These are phyloP conservation scores for Keiferia lycopersicella DNA, from an alignment of 2,888 invertebrate species.

Conservation along the genomic window DNA sequence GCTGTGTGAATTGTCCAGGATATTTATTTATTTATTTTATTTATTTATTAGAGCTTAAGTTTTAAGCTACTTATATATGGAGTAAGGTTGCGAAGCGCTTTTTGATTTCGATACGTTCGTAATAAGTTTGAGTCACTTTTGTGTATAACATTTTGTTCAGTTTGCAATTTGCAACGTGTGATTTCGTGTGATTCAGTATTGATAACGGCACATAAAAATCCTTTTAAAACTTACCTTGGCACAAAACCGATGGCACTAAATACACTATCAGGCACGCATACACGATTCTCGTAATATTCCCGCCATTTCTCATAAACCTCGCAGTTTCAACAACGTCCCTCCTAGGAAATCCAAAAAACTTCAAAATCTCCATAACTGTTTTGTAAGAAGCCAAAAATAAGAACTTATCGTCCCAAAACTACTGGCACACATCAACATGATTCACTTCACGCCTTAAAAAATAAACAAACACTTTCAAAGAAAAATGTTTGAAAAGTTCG, in stretches of 20 bases:
- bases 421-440: conserved; percentile 2
- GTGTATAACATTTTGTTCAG: no score
- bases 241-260: conserved; percentile 60
- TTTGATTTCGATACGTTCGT: no score
- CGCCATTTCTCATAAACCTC: conserved; percentile 49
- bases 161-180: no score
- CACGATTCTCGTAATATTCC: conserved; percentile 49
- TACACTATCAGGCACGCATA: conserved; percentile 67
- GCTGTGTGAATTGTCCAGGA: no score
- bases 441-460: neutral
- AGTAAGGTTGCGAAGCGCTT: neutral
- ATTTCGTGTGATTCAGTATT: neutral
- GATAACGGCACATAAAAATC: neutral
- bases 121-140: no score
- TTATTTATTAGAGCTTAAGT: no score
- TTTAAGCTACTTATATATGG: neutral
- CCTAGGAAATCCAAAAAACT: conserved; percentile 33
- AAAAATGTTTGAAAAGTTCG: conserved; percentile 28
- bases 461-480: neutral
- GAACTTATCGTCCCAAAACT: neutral
- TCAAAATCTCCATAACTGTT: conserved; percentile 42
- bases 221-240: conserved; percentile 55
- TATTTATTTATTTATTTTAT: no score
- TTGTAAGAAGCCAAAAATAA: neutral
- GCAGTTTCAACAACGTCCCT: conserved; percentile 38